Evolutionary conservation across 2,797 vertebrate species (phyloP).

Genomic region (Emydoidea blandingii): DNA sequence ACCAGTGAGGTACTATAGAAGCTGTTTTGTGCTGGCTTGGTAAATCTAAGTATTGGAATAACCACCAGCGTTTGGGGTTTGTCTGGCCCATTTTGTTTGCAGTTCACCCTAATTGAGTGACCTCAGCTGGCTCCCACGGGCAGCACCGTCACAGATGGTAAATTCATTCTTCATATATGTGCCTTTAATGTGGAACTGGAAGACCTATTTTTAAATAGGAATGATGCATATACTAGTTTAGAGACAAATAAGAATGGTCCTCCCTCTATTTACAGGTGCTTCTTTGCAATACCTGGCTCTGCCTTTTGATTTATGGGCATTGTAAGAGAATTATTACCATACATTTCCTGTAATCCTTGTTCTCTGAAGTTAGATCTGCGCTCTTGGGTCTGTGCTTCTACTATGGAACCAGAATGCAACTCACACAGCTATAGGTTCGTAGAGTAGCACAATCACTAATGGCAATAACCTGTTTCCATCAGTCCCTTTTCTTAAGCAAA

Average conservation of each 20-base stretch:
- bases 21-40: too few species aligned
- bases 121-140: too few species aligned
- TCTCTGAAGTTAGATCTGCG: not conserved
- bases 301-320: too few species aligned
- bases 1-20: too few species aligned
- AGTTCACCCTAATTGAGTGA: too few species aligned
- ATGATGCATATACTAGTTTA: not conserved
- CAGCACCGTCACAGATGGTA: too few species aligned
- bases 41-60: too few species aligned
- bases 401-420: not conserved
- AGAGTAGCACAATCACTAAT: not conserved
- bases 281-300: not conserved
- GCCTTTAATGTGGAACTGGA: too few species aligned
- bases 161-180: too few species aligned
- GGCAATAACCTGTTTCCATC: not conserved
- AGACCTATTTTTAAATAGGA: not conserved
- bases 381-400: not conserved
- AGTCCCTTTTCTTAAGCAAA: not conserved
- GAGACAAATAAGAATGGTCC: fast-evolving
- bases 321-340: too few species aligned
- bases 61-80: too few species aligned
- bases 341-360: not conserved
- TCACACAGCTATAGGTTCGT: not conserved
- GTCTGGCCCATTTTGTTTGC: too few species aligned
- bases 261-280: not conserved